Evolutionary conservation across 2,797 vertebrate genomes (phyloP).

Genomic region (Brachymystax lenok): DNA sequence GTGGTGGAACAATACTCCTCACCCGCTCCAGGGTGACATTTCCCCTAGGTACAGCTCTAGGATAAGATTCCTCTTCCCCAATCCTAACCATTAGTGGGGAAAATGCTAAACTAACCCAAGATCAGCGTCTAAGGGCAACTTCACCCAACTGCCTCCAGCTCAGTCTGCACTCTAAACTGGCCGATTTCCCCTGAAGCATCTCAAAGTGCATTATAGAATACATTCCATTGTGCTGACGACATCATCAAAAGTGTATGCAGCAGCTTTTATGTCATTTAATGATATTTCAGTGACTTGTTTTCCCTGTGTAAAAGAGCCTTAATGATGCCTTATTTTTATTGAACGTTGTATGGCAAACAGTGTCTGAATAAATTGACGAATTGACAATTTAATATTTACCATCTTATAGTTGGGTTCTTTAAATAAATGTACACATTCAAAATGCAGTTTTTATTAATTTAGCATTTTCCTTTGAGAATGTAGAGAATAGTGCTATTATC

Average conservation of each 20-base stretch:
- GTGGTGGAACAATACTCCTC: constrained; percentile 6
- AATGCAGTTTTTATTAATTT: constrained; percentile 37
- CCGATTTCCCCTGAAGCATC: constrained; percentile 59
- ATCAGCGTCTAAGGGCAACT: background rate
- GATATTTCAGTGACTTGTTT: constrained; percentile 1
- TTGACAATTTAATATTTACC: constrained; percentile 21
- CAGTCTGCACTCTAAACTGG: constrained; percentile 66
- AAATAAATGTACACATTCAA: constrained; percentile 33
- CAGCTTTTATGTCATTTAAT: constrained; percentile 65
- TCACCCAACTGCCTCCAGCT: constrained; percentile 18
- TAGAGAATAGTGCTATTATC: constrained; percentile 29
- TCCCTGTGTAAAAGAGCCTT: constrained; percentile 63
- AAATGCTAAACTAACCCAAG: background rate
- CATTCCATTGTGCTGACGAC: constrained; percentile 54
- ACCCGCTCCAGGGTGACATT: background rate
- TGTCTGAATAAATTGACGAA: constrained; percentile 72
- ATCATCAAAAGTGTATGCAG: constrained; percentile 55
- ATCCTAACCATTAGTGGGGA: background rate
- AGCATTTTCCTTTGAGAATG: constrained; percentile 27
- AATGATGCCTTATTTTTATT: constrained; percentile 85
- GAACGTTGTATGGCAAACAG: constrained; percentile 82
- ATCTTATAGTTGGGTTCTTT: constrained; percentile 9
- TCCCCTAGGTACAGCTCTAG: background rate
- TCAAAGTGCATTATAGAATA: constrained; percentile 60
- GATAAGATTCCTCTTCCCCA: background rate